Evolutionary conservation across 2,113 vertebrate species (phyloP).

Genomic region (Ptilonorhynchus violaceus): DNA sequence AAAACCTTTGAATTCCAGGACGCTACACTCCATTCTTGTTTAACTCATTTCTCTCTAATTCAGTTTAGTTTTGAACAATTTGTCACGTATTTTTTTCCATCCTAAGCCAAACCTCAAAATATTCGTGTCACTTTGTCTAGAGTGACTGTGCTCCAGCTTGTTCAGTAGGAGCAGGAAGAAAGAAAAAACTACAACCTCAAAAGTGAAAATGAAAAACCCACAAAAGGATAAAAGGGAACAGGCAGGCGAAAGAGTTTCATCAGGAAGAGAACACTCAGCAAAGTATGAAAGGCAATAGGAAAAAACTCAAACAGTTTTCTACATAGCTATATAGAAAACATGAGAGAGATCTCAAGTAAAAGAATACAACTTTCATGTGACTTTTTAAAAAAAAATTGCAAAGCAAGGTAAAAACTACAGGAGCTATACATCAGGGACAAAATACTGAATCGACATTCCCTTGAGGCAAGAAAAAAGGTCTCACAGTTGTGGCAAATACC

Average conservation of each 20-base stretch:
- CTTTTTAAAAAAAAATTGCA: not conserved
- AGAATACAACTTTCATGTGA: not conserved
- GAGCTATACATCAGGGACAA: not conserved
- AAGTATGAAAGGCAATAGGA: not conserved
- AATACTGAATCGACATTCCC: not conserved
- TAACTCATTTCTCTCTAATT: not conserved
- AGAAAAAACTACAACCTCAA: not conserved
- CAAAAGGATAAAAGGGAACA: not conserved
- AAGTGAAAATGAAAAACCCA: not conserved
- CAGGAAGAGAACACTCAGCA: not conserved
- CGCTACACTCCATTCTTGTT: not conserved
- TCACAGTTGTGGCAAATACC: not conserved
- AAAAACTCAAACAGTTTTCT: not conserved
- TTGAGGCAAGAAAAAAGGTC: not conserved
- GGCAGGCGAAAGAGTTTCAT: not conserved
- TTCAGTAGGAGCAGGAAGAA: not conserved
- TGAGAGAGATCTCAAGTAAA: not conserved
- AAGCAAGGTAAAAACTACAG: not conserved
- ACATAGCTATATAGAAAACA: not conserved
- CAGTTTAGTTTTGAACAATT: not conserved
- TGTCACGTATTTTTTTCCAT: not conserved
- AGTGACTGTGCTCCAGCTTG: not conserved
- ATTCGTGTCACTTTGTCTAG: not conserved
- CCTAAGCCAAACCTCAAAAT: not conserved
- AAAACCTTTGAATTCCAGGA: not conserved